Conservation (phyloP, 64 coral and sea anemone species). For the Montipora cactus region DNA sequence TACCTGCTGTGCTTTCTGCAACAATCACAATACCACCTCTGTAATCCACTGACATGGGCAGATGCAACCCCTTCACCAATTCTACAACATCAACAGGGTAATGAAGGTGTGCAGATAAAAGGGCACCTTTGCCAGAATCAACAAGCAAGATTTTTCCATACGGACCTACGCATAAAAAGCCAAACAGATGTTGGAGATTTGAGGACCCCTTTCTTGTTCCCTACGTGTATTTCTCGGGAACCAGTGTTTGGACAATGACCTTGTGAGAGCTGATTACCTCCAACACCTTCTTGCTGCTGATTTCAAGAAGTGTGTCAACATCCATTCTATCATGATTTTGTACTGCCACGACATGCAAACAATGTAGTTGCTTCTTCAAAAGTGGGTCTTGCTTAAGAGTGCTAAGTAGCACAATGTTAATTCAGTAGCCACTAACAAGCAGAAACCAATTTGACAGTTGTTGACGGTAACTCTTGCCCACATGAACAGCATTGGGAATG, state of each 20-base stretch:
- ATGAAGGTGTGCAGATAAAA: constrained; percentile 45
- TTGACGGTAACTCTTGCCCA: constrained; percentile 41
- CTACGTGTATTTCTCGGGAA: no score
- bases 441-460: constrained; percentile 54
- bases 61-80: constrained; percentile 40
- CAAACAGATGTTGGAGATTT: no score
- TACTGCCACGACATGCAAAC: no score
- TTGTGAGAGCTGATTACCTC: no score
- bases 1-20: constrained; percentile 46
- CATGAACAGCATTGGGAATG: constrained; percentile 56
- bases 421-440: constrained; percentile 23
- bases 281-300: no score
- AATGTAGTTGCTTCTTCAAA: no score
- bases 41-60: constrained; percentile 44
- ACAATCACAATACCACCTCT: constrained; percentile 36
- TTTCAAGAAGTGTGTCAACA: no score
- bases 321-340: no score
- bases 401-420: not conserved
- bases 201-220: no score
- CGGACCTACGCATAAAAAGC: not conserved
- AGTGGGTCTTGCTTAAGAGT: no score
- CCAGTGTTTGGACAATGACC: no score
- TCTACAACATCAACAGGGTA: constrained; percentile 56
- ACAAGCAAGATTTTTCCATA: constrained; percentile 45
- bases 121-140: constrained; percentile 45